These are phyloP conservation scores for Merops nubicus DNA, from an alignment of 2,113 vertebrate species.

Conservation along the genomic window DNA sequence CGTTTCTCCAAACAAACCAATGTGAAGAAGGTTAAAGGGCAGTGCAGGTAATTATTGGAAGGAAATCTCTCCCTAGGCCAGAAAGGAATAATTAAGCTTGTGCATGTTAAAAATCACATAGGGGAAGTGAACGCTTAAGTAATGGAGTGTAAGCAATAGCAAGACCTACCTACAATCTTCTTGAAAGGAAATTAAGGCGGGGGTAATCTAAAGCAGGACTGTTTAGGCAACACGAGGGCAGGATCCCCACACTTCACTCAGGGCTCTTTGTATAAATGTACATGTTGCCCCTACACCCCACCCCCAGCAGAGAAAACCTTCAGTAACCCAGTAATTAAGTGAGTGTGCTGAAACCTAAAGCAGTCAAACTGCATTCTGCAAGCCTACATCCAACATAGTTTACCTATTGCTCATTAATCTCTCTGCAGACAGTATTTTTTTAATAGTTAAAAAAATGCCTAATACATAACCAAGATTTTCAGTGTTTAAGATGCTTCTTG, in stretches of 20 bases:
- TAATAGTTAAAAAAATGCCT: background rate
- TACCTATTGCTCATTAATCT: background rate
- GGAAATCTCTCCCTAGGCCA: slow-evolving; percentile 78
- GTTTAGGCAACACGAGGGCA: slow-evolving; percentile 60
- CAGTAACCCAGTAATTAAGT: slow-evolving; percentile 64
- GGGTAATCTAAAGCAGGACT: slow-evolving; percentile 38
- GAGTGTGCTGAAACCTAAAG: slow-evolving; percentile 62
- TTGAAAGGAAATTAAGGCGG: slow-evolving; percentile 60
- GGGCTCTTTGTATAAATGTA: background rate
- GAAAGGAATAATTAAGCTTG: slow-evolving; percentile 73
- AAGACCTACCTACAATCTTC: slow-evolving; percentile 44
- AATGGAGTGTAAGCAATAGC: slow-evolving; percentile 55
- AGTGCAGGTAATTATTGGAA: slow-evolving; percentile 78
- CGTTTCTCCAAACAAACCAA: slow-evolving; percentile 75
- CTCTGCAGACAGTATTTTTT: background rate
- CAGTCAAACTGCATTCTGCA: slow-evolving; percentile 67
- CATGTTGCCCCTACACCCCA: background rate
- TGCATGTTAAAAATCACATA: slow-evolving; percentile 72
- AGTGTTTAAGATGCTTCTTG: background rate
- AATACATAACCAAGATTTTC: background rate
- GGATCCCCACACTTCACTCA: slow-evolving; percentile 26
- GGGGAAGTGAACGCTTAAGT: slow-evolving; percentile 59
- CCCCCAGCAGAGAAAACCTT: slow-evolving; percentile 22
- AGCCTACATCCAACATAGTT: background rate
- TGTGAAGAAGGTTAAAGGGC: slow-evolving; percentile 75